Percentiles rank a stretch among this genome's conserved stretches.
Evolutionary conservation across 2,888 invertebrate species (phyloP).

Genomic region (Athetis lepigone): DNA sequence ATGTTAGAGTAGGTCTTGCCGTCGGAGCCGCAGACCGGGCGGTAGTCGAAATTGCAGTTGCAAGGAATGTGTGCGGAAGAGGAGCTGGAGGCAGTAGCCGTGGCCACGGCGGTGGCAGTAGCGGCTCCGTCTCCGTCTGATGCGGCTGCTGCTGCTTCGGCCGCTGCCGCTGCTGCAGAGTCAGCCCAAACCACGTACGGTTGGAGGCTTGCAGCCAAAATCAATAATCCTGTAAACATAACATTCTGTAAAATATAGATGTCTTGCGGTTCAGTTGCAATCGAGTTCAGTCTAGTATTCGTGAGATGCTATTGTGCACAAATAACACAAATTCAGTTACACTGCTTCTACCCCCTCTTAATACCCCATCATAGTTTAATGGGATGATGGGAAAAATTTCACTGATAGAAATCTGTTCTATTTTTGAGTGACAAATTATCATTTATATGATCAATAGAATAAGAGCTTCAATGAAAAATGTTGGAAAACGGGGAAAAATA

Average conservation of each 20-base stretch:
- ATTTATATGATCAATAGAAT: too few relatives aligned
- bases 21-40: conserved; percentile 70
- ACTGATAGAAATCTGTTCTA: too few relatives aligned
- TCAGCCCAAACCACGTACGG: conserved; percentile 13
- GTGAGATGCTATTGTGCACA: too few relatives aligned
- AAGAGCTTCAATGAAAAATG: too few relatives aligned
- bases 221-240: conserved; percentile 27
- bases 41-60: conserved; percentile 27
- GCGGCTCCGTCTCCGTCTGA: not conserved
- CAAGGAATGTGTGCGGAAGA: conserved; percentile 32
- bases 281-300: too few relatives aligned
- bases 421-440: too few relatives aligned
- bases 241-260: not conserved
- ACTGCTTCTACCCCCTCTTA: too few relatives aligned
- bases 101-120: conserved; percentile 1
- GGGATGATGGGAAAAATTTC: too few relatives aligned
- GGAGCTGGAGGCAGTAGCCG: not conserved
- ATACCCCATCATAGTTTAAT: too few relatives aligned
- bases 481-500: too few relatives aligned
- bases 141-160: conserved; percentile 8
- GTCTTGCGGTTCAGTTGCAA: too few relatives aligned
- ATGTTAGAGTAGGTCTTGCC: conserved; percentile 66
- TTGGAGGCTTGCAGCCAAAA: conserved; percentile 28
- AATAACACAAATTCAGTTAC: too few relatives aligned
- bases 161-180: conserved; percentile 18